phyloP scores from a whole-genome alignment of 2,888 invertebrate genomes.

The Chrysolina americana region DNA sequence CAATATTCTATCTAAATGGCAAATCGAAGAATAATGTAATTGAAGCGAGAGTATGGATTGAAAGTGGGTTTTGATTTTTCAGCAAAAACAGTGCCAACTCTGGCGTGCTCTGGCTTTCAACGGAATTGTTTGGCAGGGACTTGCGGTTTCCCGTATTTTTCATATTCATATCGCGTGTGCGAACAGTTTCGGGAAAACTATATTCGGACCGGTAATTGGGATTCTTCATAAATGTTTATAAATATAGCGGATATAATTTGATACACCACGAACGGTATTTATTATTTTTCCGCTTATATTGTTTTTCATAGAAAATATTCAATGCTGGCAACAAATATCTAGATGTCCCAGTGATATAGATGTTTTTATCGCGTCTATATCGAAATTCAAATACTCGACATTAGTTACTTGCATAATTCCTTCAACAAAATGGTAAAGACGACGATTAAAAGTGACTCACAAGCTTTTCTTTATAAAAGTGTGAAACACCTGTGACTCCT shows the following conservation, averaged over 20 bases:
- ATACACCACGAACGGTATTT: not conserved
- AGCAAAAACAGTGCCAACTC: no score
- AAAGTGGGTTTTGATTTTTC: no score
- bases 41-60: no score
- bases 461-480: not conserved
- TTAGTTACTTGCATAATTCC: not conserved
- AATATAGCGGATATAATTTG: not conserved
- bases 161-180: not conserved
- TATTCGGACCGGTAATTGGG: conserved; percentile 23
- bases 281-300: conserved; percentile 11
- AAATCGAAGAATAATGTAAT: no score
- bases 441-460: conserved; percentile 1
- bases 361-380: not conserved
- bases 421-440: not conserved
- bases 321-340: not conserved
- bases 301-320: not conserved
- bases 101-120: no score
- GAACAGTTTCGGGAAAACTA: conserved; percentile 34
- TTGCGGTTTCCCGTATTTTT: not conserved
- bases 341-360: not conserved
- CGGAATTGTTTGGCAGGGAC: no score
- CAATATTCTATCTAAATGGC: no score
- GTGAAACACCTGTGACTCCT: not conserved
- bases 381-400: no score
- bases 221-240: conserved; percentile 18